Evolutionary conservation across 2,888 invertebrate genomes (phyloP).

Genomic region (Gymnoscelis rufifasciata): DNA sequence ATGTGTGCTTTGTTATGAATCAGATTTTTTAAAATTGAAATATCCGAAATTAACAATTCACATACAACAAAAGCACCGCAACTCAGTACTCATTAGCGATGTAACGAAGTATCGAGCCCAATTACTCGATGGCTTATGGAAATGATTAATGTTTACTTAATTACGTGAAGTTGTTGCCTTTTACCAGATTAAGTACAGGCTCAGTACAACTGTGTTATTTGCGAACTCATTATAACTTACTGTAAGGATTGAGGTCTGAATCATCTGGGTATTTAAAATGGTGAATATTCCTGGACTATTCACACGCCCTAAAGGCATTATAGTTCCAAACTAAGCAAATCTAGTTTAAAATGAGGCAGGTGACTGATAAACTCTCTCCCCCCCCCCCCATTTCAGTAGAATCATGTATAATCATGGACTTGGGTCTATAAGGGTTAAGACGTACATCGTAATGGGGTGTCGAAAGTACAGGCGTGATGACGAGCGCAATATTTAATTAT

Average conservation of each 20-base stretch:
- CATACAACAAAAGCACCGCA: not conserved
- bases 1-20: too few species aligned
- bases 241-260: not conserved
- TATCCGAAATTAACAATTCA: not conserved
- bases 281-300: too few species aligned
- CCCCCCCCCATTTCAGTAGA: too few species aligned
- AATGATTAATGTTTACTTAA: slow-evolving; percentile 24
- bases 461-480: too few species aligned
- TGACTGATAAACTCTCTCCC: too few species aligned
- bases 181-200: not conserved
- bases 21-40: too few species aligned
- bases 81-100: not conserved
- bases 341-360: too few species aligned
- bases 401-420: not conserved
- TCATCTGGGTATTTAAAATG: not conserved
- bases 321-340: too few species aligned
- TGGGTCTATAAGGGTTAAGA: not conserved
- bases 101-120: slow-evolving; percentile 14
- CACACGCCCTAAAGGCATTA: too few species aligned
- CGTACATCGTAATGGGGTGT: not conserved
- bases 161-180: slow-evolving; percentile 13
- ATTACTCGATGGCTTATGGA: slow-evolving; percentile 17
- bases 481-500: too few species aligned
- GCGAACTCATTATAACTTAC: slow-evolving; percentile 7
- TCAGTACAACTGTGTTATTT: not conserved